These are phyloP conservation scores for Physella acuta DNA, from an alignment of 1,140 invertebrate genomes.

Conservation along the genomic window DNA sequence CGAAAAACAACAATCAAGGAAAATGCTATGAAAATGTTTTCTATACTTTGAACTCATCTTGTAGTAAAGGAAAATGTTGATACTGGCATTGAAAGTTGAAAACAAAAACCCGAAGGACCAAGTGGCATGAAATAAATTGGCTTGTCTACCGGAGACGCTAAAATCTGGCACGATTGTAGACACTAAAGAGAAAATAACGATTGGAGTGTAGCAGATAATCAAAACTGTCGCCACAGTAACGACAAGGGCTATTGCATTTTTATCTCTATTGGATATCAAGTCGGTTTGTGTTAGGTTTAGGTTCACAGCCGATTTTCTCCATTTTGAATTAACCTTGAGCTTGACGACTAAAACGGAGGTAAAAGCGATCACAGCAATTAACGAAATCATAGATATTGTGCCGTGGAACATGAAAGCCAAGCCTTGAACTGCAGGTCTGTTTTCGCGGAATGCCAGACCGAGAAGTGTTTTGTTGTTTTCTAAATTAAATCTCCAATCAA, in stretches of 20 bases:
- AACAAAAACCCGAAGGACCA: background rate
- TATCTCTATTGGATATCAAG: background rate
- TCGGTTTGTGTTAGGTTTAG: background rate
- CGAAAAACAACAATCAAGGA: no score
- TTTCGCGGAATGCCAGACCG: background rate
- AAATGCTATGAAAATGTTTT: background rate
- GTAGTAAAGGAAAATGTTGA: background rate
- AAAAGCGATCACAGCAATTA: background rate
- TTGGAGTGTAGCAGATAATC: background rate
- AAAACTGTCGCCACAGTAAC: background rate
- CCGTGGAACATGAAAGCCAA: background rate
- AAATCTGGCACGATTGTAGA: background rate
- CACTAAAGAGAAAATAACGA: background rate
- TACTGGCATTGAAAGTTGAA: background rate
- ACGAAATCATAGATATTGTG: background rate
- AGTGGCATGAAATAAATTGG: background rate
- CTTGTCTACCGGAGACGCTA: background rate
- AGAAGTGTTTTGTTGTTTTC: background rate
- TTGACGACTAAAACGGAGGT: background rate
- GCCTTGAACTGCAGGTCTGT: background rate
- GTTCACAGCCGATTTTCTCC: background rate
- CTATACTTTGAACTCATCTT: constrained; percentile 1
- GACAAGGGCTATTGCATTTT: background rate
- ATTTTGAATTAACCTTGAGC: background rate
- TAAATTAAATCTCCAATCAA: background rate